Conservation (phyloP, 2,888 invertebrate genomes). For the Torymus tubicola region DNA sequence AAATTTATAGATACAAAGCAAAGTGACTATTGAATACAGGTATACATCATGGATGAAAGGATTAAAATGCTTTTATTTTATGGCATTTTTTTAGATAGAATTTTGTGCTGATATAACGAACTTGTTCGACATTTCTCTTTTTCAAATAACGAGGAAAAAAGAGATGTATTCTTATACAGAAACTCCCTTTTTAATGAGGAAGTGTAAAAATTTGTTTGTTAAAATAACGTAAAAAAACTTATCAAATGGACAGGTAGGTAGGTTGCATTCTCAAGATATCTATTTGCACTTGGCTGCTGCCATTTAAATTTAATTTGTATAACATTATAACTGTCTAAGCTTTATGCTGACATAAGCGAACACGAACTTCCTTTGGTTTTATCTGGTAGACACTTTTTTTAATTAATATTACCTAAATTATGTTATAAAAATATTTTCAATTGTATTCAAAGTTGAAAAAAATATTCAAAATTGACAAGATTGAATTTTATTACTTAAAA, state of each 20-base stretch:
- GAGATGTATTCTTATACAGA: too few species aligned
- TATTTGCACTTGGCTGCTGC: conserved; percentile 23
- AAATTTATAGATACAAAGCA: neutral
- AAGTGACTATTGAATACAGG: too few species aligned
- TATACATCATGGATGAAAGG: too few species aligned
- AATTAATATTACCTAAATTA: neutral
- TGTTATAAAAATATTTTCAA: conserved; percentile 3
- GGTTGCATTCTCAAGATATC: conserved; percentile 3
- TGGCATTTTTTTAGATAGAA: too few species aligned
- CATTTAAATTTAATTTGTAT: conserved; percentile 36
- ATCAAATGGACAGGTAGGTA: neutral
- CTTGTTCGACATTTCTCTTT: too few species aligned
- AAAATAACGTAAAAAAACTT: conserved; percentile 21
- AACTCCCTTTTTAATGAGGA: neutral
- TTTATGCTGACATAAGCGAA: neutral
- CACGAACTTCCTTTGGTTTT: conserved; percentile 6
- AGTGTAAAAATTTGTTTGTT: conserved; percentile 14
- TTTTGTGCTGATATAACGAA: too few species aligned
- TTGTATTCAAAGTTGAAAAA: neutral
- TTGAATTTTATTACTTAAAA: too few species aligned
- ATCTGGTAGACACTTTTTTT: conserved; percentile 2
- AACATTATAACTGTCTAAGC: conserved; percentile 2
- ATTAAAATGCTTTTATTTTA: too few species aligned
- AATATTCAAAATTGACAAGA: too few species aligned
- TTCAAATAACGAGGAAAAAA: too few species aligned